Evolutionary conservation across 2,113 vertebrate genomes (phyloP), one percentile per base, ranked within the genome.

Genomic region (Notechis scutatus): DNA sequence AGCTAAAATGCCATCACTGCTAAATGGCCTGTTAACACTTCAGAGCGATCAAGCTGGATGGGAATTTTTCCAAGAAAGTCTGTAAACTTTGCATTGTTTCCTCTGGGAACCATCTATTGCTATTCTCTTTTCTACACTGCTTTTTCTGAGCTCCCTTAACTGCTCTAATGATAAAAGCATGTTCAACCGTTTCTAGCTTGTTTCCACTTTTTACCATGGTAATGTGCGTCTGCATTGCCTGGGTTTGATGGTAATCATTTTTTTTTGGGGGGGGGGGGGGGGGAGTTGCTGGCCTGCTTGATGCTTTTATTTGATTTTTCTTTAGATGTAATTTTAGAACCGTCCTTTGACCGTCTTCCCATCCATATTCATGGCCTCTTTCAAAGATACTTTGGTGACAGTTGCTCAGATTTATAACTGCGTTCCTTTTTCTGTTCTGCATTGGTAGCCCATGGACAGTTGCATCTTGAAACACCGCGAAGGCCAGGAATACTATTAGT

Each of bases 1-100:
- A 94, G 20, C 12, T 54, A 85, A 90, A 55, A 64, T 2, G 90
- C 90, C 87, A 92, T 55, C 42, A 47, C 94, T 93, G 88, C 12
- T 88, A 81, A 92, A 92, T n/a, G 6, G 24, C 50, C 52, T 85
- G 23, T 54, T 54, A 74, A 42, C 34, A 3, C 92, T 95, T 95
- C 6, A 91, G 85, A 61, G 88, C 85, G 93, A 90, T 93, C 87
- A 47, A 20, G 92, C 87, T 74, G 94, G 61, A 92, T 94, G 55
- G 64, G 55, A 96, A 74, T 94, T 89, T 85, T 50, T 93, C 92
- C 95, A 92, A 91, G 56, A 94, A 96, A 92, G 95, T 87, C 91
- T 90, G 92, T 64, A 94, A 29, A 91, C 90, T 93, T 96, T 94
- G 0, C 0, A 95, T 92, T 85, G 93, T 50, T 89, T 26, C 50